Conservation (phyloP, 2,113 vertebrate species). For the Numida meleagris region DNA sequence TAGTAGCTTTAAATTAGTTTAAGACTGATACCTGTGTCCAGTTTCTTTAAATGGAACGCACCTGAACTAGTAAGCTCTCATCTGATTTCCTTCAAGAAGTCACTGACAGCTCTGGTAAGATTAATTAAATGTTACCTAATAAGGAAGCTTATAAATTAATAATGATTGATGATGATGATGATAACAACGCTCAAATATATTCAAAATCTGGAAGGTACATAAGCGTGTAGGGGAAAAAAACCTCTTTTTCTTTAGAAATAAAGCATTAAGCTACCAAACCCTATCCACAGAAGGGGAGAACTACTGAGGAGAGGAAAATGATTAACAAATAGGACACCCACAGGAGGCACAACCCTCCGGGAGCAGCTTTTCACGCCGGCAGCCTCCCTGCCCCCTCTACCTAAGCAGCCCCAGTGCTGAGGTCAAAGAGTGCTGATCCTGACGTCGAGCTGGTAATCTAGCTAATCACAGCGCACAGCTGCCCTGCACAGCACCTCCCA, state of each 20-base stretch:
- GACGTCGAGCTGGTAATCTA: neutral
- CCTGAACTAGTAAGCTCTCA: neutral
- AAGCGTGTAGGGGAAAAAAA: neutral
- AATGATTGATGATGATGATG: no score
- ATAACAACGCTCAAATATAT: neutral
- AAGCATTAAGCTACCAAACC: neutral
- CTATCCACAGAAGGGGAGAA: neutral
- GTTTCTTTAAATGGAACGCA: neutral
- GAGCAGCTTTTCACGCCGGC: neutral
- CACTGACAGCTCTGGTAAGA: neutral
- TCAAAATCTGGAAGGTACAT: neutral
- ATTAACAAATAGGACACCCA: neutral
- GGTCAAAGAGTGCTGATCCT: slow-evolving; percentile 30
- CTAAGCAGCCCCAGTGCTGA: neutral
- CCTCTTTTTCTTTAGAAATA: neutral
- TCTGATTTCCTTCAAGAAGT: neutral
- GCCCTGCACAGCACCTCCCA: neutral
- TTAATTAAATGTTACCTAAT: neutral
- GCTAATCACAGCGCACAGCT: neutral
- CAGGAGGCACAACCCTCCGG: neutral
- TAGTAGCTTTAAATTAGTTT: neutral
- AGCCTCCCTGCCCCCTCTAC: slow-evolving; percentile 3
- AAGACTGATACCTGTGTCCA: neutral
- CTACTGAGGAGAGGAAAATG: neutral
- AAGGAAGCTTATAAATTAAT: neutral